Percentiles rank a stretch among this genome's conserved stretches.
Conservation (phyloP, 2,888 invertebrate genomes). For the Rhingia campestris region DNA sequence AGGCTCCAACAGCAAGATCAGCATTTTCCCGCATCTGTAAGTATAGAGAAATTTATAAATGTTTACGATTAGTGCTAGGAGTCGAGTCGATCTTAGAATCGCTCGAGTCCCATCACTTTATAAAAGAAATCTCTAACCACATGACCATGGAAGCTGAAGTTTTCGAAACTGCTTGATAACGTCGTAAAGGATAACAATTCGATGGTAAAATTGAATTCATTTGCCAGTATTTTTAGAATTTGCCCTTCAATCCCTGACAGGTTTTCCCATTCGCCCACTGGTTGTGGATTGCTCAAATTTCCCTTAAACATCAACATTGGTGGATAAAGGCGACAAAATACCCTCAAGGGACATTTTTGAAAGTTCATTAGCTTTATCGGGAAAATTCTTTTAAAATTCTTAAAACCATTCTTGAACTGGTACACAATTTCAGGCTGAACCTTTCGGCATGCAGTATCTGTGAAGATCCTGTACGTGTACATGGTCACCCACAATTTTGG, state of each 20-base stretch:
- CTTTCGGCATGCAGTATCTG: slow-evolving; percentile 49
- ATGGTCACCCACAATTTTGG: slow-evolving; percentile 59
- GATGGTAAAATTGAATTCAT: background rate
- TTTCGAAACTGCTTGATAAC: too few species aligned
- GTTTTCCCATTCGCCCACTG: slow-evolving; percentile 69
- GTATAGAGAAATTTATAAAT: too few species aligned
- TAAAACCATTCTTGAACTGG: slow-evolving; percentile 69
- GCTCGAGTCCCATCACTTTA: too few species aligned
- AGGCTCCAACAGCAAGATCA: too few species aligned
- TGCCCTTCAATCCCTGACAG: slow-evolving; percentile 79
- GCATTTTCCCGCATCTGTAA: too few species aligned
- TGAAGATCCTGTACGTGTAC: slow-evolving; percentile 67
- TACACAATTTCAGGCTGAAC: slow-evolving; percentile 73
- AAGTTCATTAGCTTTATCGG: slow-evolving; percentile 71
- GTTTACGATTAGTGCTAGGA: too few species aligned
- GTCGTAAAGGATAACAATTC: too few species aligned
- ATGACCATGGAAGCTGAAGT: too few species aligned
- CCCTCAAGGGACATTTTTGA: slow-evolving; percentile 76
- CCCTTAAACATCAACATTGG: slow-evolving; percentile 78
- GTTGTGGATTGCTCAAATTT: slow-evolving; percentile 68
- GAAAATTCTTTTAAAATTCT: slow-evolving; percentile 1
- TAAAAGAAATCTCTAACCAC: too few species aligned
- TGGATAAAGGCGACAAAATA: slow-evolving; percentile 75
- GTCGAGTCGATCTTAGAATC: too few species aligned
- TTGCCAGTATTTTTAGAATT: slow-evolving; percentile 76